Base-by-base conservation (phyloP, 2,797 vertebrate species). In the Siniperca undulata region DNA sequence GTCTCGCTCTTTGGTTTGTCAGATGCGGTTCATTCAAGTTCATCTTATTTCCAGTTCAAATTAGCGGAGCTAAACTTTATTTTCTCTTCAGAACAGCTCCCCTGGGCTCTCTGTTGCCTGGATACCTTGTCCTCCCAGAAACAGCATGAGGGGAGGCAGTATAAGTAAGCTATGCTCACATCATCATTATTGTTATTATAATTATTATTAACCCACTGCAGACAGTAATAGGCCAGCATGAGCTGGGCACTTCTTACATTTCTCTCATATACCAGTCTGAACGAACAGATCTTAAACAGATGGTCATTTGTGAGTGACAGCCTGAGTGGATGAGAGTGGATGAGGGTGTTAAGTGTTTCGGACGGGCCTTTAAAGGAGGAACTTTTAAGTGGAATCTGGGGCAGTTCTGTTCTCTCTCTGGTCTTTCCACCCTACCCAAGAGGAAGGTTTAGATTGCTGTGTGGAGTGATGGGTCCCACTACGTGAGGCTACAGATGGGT, bases 401-500 rank as follows among this genome's bases (percentile, higher is more conserved):
- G 64, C 74, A 50, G 59, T 50, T 88, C 71, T 89, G 83, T 46
- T 92, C 80, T 83, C 68, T 90, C 60, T 53, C 66, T 62, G 74
- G 82, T 85, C 78, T 75, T 76, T 83, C 75, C 87, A 76, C 19
- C 77, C 79, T 78, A 74, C 89, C 80, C 81, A 90, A 53, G 82
- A 86, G 80, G 84, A 83, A 71, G 56, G 85, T 82, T 89, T 86
- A 69, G 78, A 89, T 88, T 92, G 81, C 74, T 69, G 74, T 78
- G 87, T 59, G 59, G 91, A 94, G 83, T 91, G 92, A 94, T 66
- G 84, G 77, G 72, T 91, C 77, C 81, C 89, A 76, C 66, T 72
- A 89, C 7, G 27, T 20, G n/a, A 67, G 73, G 80, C 79, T 67
- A 40, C 4, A 24, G 46, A 85, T 60, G 38, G 60, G 62, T 68